Base-by-base conservation (phyloP, 2,888 invertebrate genomes). In the Neria commutata region DNA sequence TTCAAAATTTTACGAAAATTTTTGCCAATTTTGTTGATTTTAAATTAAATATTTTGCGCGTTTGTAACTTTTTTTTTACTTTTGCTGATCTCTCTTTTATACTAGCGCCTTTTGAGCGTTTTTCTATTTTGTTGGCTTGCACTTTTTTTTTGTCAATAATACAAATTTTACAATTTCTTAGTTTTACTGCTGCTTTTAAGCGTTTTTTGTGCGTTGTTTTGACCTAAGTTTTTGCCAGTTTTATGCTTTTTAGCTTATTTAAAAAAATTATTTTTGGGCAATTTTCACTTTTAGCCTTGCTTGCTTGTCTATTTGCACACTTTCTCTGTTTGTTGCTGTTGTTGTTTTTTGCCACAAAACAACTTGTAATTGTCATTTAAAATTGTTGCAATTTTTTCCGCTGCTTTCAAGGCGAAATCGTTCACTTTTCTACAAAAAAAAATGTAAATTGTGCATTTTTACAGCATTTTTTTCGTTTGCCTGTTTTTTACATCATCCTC, bases 101-200 rank as follows among this genome's bases (percentile, higher is more conserved):
- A n/a, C 16, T n/a, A n/a, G n/a, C 72, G 60, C 67, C 72, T 42
- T 49, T 26, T n/a, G 29, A 48, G 33, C 37, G 25, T 29, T 58
- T 56, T 24, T 54, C 16, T 58, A 46, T 2, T 57, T 23, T 72
- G 64, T 70, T 65, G 56, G 62, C 62, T 62, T 64, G 63, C 58
- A 65, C 59, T 64, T 68, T 66, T 48, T 14, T 51, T 11, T 63
- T 68, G 60, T 62, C 57, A 54, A 62, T 63, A 55, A 60, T 66
- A 66, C 62, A 62, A 62, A 64, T 64, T 62, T 63, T 54, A 2
- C 37, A 46, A 26, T 58, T 58, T 66, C 63, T 66, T 58, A 68
- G 66, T 61, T 60, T 61, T 62, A 51, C 42, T 50, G 33, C 26
- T 42, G n/a, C 47, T 54, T 46, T 3, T 24, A n/a, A n/a, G n/a